Evolutionary conservation across 2,113 vertebrate species (phyloP).

Genomic region (Ailuropoda melanoleuca): DNA sequence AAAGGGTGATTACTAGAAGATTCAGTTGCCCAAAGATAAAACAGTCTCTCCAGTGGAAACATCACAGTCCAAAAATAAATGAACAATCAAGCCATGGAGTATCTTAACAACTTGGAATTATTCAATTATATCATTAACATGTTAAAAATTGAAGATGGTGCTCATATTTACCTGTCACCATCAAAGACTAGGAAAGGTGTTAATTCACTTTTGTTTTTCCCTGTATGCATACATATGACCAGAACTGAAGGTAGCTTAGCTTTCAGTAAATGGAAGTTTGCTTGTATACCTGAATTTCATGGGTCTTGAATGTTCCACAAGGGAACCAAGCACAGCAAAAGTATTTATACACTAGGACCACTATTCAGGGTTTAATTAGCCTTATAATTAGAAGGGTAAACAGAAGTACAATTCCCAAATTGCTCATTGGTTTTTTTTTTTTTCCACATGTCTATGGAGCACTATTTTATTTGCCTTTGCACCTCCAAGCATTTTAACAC

Average conservation of each 20-base stretch:
- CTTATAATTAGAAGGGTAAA: conserved; percentile 81
- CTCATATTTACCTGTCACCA: not conserved
- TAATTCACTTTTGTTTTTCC: not conserved
- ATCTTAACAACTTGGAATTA: not conserved
- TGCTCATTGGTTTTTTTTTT: conserved; percentile 59
- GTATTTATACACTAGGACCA: conserved; percentile 70
- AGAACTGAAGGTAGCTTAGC: conserved; percentile 5
- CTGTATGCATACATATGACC: not conserved
- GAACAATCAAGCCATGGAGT: not conserved
- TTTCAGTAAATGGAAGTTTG: conserved; percentile 41
- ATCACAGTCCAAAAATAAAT: not conserved
- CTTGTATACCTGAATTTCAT: conserved; percentile 72
- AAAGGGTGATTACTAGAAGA: not conserved
- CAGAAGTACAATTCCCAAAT: conserved; percentile 77
- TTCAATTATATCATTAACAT: not conserved
- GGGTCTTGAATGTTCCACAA: conserved; percentile 72
- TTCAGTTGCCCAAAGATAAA: not conserved
- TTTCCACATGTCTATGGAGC: conserved; percentile 37
- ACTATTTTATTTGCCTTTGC: conserved; percentile 67
- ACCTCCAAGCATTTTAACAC: conserved; percentile 56
- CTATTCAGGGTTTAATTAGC: conserved; percentile 80
- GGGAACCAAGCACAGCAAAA: conserved; percentile 73
- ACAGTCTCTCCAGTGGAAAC: not conserved
- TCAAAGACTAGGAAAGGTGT: not conserved
- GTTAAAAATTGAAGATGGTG: not conserved